Base-by-base conservation (phyloP, 2,888 invertebrate genomes). In the Carterocephalus palaemon region DNA sequence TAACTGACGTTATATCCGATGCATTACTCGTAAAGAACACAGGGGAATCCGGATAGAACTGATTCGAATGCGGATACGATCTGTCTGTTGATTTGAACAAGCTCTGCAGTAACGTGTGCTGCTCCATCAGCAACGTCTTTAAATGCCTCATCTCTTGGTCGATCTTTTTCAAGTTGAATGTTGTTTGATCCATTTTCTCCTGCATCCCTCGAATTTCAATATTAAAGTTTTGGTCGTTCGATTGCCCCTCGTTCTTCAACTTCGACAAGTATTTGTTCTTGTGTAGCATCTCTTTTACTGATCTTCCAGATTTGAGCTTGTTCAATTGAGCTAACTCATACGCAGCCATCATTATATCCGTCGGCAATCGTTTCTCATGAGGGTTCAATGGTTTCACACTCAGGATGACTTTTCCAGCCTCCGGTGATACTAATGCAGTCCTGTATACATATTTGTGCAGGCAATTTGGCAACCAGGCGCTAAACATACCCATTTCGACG, bases 371-470 rank as follows among this genome's bases (percentile, higher is more conserved):
- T 59, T 92, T 94, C 63, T 95, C 95, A 16, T 93, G 88, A 0
- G 94, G 94, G 78, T 95, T 95, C 28, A 95, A 74, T 0, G 95
- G 95, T 65, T 94, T 93, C 0, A 95, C 95, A 54, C 93, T 93
- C 12, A 95, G 69, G 15, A 95, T 94, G 0, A 93, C 94, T 55
- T 94, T 89, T 20, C 95, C 92, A 0, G 94, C 94, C 59, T 93
- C 93, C 0, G 95, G 95, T 0, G 95, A 91, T 0, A 95, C 92
- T 16, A 94, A 68, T 0, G 94, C 93, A 0, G 94, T 93, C 86
- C 93, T 92, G 57, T 93, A 92, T 1, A 95, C 80, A 20, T 94
- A 80, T 71, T 92, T 93, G 49, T 92, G 88, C 7, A 95, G 69
- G 68, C 92, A 92, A 50, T 91, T 90, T 0, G 95, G 95, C 10